A percentile compares a stretch with the other conserved stretches of the same genome.
These are phyloP conservation scores for Metopia argyrocephala DNA, from an alignment of 2,888 invertebrate species.

Conservation along the genomic window DNA sequence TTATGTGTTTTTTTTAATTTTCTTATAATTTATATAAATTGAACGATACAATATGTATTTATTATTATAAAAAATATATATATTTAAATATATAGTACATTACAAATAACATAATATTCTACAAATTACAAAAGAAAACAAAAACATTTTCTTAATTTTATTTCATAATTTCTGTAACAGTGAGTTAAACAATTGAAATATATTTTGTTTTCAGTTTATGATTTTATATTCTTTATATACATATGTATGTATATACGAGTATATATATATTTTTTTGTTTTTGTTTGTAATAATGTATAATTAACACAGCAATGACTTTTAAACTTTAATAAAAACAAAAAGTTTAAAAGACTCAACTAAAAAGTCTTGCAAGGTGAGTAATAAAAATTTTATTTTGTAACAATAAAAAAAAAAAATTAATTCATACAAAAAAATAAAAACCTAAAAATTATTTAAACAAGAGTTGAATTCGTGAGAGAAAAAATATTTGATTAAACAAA, in stretches of 20 bases:
- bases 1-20: constrained; percentile 59
- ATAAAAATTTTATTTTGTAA: constrained; percentile 62
- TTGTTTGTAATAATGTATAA: constrained; percentile 71
- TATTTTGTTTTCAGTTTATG: constrained; percentile 62
- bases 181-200: constrained; percentile 34
- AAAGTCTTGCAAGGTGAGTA: constrained; percentile 68
- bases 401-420: constrained; percentile 57
- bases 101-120: constrained; percentile 65
- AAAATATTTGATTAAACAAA: constrained; percentile 35
- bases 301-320: constrained; percentile 78
- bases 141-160: constrained; percentile 51
- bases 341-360: constrained; percentile 60
- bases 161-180: constrained; percentile 52
- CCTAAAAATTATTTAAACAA: neutral
- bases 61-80: constrained; percentile 65
- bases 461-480: neutral
- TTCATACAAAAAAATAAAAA: constrained; percentile 22
- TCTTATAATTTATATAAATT: constrained; percentile 65
- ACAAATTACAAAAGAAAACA: constrained; percentile 61
- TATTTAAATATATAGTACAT: constrained; percentile 73
- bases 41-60: constrained; percentile 65
- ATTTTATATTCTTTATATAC: constrained; percentile 65
- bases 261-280: constrained; percentile 59
- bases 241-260: constrained; percentile 42
- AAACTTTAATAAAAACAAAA: constrained; percentile 52